phyloP scores from a whole-genome alignment of 2,113 vertebrate genomes.

The Myodes glareolus region DNA sequence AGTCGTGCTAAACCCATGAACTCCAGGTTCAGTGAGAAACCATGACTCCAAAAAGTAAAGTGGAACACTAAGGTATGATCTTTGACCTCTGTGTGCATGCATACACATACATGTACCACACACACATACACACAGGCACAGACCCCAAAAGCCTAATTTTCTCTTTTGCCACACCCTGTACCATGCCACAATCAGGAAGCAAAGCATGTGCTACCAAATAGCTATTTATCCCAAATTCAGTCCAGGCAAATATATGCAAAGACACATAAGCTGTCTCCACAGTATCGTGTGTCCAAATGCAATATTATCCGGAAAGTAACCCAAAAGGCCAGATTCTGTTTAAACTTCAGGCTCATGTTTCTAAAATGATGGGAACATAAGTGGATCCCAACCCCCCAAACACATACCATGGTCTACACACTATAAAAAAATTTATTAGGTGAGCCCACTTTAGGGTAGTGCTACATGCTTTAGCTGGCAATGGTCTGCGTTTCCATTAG shows the following conservation, averaged over 20 bases:
- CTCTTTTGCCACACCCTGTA: neutral
- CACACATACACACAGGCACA: neutral
- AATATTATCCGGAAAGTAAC: conserved; percentile 48
- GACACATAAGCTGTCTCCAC: neutral
- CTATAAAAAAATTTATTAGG: conserved; percentile 48
- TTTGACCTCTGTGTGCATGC: neutral
- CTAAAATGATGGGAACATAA: neutral
- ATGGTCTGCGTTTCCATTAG: conserved; percentile 57
- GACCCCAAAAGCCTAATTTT: neutral
- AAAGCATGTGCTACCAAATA: neutral
- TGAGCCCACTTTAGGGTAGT: conserved; percentile 49
- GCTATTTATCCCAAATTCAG: neutral
- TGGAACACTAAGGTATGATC: neutral
- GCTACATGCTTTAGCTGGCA: conserved; percentile 64
- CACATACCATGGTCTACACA: neutral
- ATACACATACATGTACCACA: neutral
- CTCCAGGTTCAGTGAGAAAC: neutral
- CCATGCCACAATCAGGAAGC: conserved; percentile 3
- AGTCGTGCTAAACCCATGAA: neutral
- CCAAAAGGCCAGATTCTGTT: neutral
- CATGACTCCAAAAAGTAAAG: neutral
- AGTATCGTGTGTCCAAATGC: neutral
- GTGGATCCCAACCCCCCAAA: neutral
- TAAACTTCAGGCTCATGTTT: conserved; percentile 19
- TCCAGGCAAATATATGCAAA: neutral